Conservation (phyloP, 2,113 vertebrate genomes). For the Bos taurus region DNA sequence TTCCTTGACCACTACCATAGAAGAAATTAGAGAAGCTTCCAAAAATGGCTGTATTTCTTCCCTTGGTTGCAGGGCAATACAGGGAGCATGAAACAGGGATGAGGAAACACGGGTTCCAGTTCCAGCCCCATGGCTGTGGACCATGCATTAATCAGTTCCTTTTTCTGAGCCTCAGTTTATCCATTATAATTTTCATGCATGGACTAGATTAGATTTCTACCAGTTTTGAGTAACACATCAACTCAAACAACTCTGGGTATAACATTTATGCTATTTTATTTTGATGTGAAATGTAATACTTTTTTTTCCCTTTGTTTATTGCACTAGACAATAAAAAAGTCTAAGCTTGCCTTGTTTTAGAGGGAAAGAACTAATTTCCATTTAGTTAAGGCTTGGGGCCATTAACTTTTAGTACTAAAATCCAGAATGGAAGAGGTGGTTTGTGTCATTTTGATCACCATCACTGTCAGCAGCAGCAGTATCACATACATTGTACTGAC, state of each 20-base stretch:
- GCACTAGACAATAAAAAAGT: neutral
- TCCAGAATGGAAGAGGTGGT: neutral
- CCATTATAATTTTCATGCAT: neutral
- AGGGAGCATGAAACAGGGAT: neutral
- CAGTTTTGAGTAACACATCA: neutral
- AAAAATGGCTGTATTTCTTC: neutral
- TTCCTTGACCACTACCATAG: neutral
- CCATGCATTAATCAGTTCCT: neutral
- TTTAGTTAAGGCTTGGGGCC: neutral
- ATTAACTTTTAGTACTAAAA: neutral
- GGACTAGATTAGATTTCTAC: neutral
- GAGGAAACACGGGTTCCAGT: accelerated
- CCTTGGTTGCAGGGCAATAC: neutral
- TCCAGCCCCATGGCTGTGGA: accelerated
- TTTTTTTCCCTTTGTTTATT: neutral
- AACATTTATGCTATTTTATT: neutral
- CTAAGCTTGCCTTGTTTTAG: neutral
- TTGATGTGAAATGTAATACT: neutral
- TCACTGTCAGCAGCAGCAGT: neutral
- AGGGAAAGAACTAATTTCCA: neutral
- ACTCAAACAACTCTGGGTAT: neutral
- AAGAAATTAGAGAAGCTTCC: neutral
- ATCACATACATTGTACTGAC: neutral
- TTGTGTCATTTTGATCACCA: neutral
- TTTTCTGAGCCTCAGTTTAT: neutral